Conservation (phyloP, 92 coral and sea anemone species). For the Phymanthus crucifer region DNA sequence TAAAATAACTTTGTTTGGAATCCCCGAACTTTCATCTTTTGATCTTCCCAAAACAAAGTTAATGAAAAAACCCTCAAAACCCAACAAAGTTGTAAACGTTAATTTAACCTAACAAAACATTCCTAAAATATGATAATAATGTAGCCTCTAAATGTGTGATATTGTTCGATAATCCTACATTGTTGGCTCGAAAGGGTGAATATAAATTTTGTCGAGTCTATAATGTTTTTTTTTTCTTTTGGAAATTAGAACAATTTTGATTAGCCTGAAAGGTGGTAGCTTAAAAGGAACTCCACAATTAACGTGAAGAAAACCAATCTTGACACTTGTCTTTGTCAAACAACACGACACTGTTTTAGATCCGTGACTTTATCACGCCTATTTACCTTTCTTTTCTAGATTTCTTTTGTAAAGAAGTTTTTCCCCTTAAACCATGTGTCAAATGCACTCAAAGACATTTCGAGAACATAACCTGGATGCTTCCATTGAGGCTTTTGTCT, state of each 20-base stretch:
- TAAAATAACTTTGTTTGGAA: background rate
- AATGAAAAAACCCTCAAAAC: background rate
- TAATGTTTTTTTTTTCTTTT: no score
- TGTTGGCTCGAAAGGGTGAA: no score
- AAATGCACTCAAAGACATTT: background rate
- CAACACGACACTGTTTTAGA: background rate
- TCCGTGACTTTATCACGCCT: conserved; percentile 21
- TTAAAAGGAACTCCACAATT: background rate
- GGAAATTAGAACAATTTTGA: no score
- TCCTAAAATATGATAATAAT: no score
- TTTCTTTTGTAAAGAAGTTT: conserved; percentile 8
- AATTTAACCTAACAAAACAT: no score
- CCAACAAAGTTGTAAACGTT: background rate
- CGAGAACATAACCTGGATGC: conserved; percentile 4
- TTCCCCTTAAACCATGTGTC: conserved; percentile 10
- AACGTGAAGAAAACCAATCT: background rate
- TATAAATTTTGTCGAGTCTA: no score
- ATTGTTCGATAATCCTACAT: no score
- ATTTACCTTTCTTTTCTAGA: conserved; percentile 4
- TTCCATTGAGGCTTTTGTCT: conserved; percentile 12
- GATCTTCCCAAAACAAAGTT: background rate
- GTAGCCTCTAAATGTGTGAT: no score
- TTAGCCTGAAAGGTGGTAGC: no score
- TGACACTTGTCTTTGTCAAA: conserved; percentile 17
- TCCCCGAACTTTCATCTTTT: background rate